Evolutionary conservation across 2,113 vertebrate species (phyloP).

Genomic region (Tachycineta bicolor): DNA sequence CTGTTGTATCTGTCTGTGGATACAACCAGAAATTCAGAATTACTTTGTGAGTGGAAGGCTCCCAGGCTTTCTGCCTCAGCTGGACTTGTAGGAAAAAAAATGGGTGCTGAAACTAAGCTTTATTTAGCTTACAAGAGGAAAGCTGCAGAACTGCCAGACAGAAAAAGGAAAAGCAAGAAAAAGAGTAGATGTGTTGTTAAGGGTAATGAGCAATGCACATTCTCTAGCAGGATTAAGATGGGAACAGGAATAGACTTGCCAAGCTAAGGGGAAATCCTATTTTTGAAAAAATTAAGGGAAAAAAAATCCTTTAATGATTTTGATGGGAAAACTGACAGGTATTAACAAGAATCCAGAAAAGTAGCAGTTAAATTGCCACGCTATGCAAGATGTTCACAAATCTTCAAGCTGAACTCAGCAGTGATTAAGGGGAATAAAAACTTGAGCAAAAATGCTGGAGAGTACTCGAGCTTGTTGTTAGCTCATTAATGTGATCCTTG

Average conservation of each 20-base stretch:
- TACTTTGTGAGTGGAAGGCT: not conserved
- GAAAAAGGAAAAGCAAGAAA: not conserved
- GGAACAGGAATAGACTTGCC: conserved; percentile 21
- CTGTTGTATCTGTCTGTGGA: not conserved
- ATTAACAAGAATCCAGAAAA: not conserved
- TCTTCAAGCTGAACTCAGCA: not conserved
- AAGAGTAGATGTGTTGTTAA: not conserved
- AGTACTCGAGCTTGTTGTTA: not conserved
- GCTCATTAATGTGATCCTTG: not conserved
- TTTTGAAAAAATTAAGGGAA: not conserved
- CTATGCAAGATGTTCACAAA: not conserved
- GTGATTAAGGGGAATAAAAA: not conserved
- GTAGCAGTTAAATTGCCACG: not conserved
- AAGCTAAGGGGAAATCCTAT: not conserved
- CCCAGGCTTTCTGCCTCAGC: not conserved
- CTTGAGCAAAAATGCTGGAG: not conserved
- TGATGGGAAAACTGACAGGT: not conserved
- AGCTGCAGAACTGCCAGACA: not conserved
- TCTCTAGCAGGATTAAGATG: conserved; percentile 12
- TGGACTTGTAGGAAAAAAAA: not conserved
- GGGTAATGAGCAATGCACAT: not conserved
- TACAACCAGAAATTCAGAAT: not conserved
- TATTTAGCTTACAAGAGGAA: not conserved
- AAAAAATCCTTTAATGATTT: not conserved
- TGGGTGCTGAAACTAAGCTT: not conserved